Conservation (phyloP, 2,888 invertebrate genomes). For the Andrena bicolor region DNA sequence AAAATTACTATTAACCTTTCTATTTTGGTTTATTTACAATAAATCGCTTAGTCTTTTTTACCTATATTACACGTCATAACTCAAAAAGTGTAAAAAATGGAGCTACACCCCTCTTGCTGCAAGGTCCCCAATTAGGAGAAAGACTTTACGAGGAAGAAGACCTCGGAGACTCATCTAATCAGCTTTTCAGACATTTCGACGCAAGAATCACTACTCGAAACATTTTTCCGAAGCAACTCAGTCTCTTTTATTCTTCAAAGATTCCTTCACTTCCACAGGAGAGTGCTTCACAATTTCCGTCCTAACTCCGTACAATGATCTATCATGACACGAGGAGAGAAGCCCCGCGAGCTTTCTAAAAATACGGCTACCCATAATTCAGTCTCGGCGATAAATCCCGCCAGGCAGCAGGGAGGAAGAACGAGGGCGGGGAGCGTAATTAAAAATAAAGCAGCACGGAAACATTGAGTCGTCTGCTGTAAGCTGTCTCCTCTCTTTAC, state of each 20-base stretch:
- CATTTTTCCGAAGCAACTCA: too few relatives aligned
- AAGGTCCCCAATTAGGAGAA: background rate
- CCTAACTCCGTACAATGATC: conserved; percentile 17
- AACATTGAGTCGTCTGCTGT: conserved; percentile 54
- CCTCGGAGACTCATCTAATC: too few relatives aligned
- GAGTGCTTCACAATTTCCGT: background rate
- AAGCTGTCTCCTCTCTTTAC: conserved; percentile 56
- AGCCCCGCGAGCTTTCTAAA: conserved; percentile 13
- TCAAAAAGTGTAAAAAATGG: too few relatives aligned
- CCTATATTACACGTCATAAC: too few relatives aligned
- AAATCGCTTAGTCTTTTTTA: too few relatives aligned
- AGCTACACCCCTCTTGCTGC: too few relatives aligned
- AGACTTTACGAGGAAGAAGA: too few relatives aligned
- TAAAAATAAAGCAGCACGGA: conserved; percentile 55
- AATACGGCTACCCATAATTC: conserved; percentile 26
- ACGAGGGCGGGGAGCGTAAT: conserved; percentile 33
- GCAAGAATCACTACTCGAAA: too few relatives aligned
- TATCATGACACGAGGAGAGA: conserved; percentile 5
- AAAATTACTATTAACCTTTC: too few relatives aligned
- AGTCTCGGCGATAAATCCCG: conserved; percentile 44
- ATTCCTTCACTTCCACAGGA: background rate
- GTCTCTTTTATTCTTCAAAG: background rate
- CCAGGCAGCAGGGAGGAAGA: conserved; percentile 8
- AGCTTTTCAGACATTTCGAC: too few relatives aligned
- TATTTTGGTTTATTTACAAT: too few relatives aligned